Percentiles rank a stretch among this genome's conserved stretches.
These are phyloP conservation scores for Gobio gobio DNA, from an alignment of 2,113 vertebrate species.

Conservation along the genomic window DNA sequence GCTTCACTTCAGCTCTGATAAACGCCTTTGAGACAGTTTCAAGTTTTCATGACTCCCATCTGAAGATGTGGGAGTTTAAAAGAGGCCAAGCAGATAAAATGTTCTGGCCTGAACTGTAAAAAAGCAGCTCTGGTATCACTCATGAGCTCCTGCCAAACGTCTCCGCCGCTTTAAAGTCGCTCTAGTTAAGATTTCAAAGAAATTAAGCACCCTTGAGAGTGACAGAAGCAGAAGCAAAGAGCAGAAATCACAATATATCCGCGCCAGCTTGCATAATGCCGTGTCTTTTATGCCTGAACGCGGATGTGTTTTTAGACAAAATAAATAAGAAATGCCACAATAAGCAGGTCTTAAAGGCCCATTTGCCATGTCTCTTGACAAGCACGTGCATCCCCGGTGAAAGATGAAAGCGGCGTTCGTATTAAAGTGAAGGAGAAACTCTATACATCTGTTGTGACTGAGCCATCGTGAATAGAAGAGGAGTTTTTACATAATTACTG, in stretches of 20 bases:
- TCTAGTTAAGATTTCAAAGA: constrained; percentile 3
- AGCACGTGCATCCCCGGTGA: not conserved
- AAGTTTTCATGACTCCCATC: not conserved
- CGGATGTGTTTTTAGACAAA: not conserved
- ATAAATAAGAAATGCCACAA: constrained; percentile 21
- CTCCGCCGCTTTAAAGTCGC: not conserved
- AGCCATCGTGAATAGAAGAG: not conserved
- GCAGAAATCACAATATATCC: not conserved
- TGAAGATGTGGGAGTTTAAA: not conserved
- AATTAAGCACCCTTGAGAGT: not conserved
- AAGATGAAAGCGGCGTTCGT: not conserved
- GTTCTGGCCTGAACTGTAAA: not conserved
- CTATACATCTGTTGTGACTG: constrained; percentile 1
- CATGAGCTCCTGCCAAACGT: not conserved
- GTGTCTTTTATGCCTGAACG: not conserved
- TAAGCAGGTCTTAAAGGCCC: not conserved
- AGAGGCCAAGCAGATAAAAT: constrained; percentile 21
- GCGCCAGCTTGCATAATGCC: not conserved
- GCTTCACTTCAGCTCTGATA: not conserved
- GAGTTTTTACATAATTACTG: constrained; percentile 29
- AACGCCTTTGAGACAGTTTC: not conserved
- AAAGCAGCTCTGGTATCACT: constrained; percentile 5
- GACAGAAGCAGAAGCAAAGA: not conserved
- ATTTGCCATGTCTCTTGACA: not conserved
- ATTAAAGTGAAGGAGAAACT: constrained; percentile 1